phyloP scores from a whole-genome alignment of 2,888 invertebrate genomes.

The Dolichomitus sp. region DNA sequence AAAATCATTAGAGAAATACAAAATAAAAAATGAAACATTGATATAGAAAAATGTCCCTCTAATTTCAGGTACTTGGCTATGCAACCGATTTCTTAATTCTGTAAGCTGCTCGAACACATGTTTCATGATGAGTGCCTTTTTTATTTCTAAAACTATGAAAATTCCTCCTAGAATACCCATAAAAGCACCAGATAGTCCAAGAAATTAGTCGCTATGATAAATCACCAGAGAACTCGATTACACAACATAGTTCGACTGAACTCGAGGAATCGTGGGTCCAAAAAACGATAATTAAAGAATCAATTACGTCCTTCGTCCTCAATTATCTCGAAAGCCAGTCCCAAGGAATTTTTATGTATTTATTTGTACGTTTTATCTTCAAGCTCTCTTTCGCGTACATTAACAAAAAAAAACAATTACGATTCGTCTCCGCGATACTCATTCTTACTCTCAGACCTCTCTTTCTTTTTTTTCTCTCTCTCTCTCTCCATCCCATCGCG shows the following conservation, averaged over 20 bases:
- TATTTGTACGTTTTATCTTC: conserved; percentile 51
- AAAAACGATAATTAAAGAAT: conserved; percentile 53
- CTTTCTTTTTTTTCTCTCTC: conserved; percentile 4
- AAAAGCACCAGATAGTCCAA: background rate
- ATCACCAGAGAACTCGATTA: conserved; percentile 31
- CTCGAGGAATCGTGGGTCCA: conserved; percentile 39
- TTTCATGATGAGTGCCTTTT: too few species aligned
- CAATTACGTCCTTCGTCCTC: conserved; percentile 54
- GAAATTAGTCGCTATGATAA: conserved; percentile 6
- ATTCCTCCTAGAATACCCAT: background rate
- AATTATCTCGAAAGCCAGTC: conserved; percentile 54
- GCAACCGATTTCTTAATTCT: background rate
- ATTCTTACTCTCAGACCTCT: background rate
- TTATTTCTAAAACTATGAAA: background rate
- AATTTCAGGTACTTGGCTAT: background rate
- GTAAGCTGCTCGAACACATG: too few species aligned
- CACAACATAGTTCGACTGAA: conserved; percentile 35
- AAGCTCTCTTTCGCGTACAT: conserved; percentile 1
- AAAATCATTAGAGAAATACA: too few species aligned
- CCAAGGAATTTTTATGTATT: conserved; percentile 59
- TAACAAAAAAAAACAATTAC: conserved; percentile 54
- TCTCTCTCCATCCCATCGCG: conserved; percentile 49
- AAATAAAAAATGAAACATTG: too few species aligned
- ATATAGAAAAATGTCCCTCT: background rate
- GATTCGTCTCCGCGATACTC: conserved; percentile 51